A percentile compares a stretch with the other conserved stretches of the same genome.
phyloP scores from a whole-genome alignment of 2,797 vertebrate species.

The Remorina albescens region DNA sequence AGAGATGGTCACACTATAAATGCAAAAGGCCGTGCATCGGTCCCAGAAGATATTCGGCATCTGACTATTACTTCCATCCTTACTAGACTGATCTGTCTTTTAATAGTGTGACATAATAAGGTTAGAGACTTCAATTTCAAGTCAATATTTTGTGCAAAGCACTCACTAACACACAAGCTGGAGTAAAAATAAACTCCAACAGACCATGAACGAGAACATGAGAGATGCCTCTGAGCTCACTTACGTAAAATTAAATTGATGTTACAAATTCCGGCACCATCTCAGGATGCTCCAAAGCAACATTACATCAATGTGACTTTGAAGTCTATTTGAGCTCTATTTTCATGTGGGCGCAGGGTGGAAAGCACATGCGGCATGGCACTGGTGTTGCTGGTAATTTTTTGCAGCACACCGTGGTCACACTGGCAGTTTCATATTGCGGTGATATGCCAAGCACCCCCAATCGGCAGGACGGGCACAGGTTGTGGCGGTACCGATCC shows the following conservation, averaged over 20 bases:
- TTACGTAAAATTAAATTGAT: slow-evolving; percentile 5
- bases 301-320: slow-evolving; percentile 1
- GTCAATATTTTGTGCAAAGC: slow-evolving; percentile 16
- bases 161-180: neutral
- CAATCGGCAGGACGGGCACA: too few relatives aligned
- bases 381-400: slow-evolving; percentile 14
- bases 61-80: slow-evolving; percentile 19
- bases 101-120: slow-evolving; percentile 47
- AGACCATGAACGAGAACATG: neutral
- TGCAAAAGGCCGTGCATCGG: slow-evolving; percentile 36
- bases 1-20: slow-evolving; percentile 45
- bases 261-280: neutral
- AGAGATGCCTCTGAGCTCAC: slow-evolving; percentile 1
- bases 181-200: slow-evolving; percentile 10
- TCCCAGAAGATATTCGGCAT: slow-evolving; percentile 32
- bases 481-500: slow-evolving; percentile 13
- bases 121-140: slow-evolving; percentile 42
- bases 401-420: slow-evolving; percentile 19
- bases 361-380: neutral
- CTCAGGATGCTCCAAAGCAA: neutral
- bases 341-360: neutral
- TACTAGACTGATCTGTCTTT: slow-evolving; percentile 45
- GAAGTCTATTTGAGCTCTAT: slow-evolving; percentile 7
- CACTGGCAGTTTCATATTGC: slow-evolving; percentile 39
- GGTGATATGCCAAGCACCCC: slow-evolving; percentile 27